Evolutionary conservation across 2,113 vertebrate genomes (phyloP), one percentile per base, ranked within the genome.

Genomic region (Pachypanchax playfairii): DNA sequence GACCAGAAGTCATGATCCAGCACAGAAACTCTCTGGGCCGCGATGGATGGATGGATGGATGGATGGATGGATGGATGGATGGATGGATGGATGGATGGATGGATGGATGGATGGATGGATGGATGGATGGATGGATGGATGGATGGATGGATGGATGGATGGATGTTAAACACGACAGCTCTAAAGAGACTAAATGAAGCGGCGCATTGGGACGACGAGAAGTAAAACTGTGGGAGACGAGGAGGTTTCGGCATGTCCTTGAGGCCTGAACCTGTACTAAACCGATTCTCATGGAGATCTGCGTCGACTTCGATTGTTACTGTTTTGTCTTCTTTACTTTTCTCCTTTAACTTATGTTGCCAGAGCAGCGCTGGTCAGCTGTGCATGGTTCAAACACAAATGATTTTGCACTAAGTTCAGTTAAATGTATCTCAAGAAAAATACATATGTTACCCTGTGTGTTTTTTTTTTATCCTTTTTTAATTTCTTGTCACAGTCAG

Each of bases 301-400:
- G 57, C 72, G 68, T 59, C 50, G 69, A 79, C 59, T 69, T 53
- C 46, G 35, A 64, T 64, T 60, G 55, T 70, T 74, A 20, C 15
- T 14, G 5, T 18, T 52, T 60, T 11, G 7, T 54, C 70, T 76
- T 68, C 14, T 54, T 83, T 75, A 47, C 38, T 57, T 66, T 75
- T 65, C 42, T 80, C 43, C 11, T 72, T 77, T 88, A 81, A 85
- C 81, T 88, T 90, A 85, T 84, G 73, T 84, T 71, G 61, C 90
- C 85, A 84, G 75, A 78, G 58, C 89, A 88, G 88, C 85, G 89
- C 91, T 90, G 91, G 91, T 86, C 81, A 89, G 88, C 89, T 91
- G 89, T 87, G 70, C 24, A 48, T 84, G 87, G 88, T 78, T 82
- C 70, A 83, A 58, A 66, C 83, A 51, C 65, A 87, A 41, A 85